phyloP scores from a whole-genome alignment of 2,113 vertebrate genomes.

The Sitta europaea region DNA sequence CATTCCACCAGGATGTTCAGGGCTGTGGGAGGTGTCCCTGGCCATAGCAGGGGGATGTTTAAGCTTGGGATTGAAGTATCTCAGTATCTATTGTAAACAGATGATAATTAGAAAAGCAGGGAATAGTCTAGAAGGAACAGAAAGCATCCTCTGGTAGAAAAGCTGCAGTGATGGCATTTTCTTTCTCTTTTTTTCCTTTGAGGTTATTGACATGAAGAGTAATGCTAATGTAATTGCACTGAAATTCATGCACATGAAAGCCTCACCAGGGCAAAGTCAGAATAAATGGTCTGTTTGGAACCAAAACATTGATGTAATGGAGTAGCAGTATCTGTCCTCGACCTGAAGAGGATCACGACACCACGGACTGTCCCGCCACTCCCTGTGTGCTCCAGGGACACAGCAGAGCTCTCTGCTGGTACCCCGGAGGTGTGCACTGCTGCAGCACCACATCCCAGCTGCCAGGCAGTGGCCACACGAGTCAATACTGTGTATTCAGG shows the following conservation, averaged over 20 bases:
- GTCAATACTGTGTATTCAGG: not conserved
- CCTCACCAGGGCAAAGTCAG: conserved; percentile 1
- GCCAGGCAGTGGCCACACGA: not conserved
- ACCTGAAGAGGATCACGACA: not conserved
- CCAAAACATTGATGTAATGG: not conserved
- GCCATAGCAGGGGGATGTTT: not conserved
- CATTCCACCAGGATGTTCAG: not conserved
- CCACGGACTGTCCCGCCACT: not conserved
- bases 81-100: not conserved
- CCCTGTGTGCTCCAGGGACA: not conserved
- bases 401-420: not conserved
- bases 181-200: not conserved
- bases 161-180: not conserved
- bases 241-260: conserved; percentile 18
- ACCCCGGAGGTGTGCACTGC: not conserved
- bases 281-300: conserved; percentile 21
- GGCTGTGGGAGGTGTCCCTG: not conserved
- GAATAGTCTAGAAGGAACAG: not conserved
- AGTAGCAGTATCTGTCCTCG: not conserved
- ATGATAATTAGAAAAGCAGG: not conserved
- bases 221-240: conserved; percentile 44
- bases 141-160: not conserved
- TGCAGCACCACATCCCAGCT: not conserved
- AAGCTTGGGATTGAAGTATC: not conserved
- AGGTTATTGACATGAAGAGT: conserved; percentile 27